phyloP scores from a whole-genome alignment of 2,888 invertebrate species.

The Ypsolopha scabrella region DNA sequence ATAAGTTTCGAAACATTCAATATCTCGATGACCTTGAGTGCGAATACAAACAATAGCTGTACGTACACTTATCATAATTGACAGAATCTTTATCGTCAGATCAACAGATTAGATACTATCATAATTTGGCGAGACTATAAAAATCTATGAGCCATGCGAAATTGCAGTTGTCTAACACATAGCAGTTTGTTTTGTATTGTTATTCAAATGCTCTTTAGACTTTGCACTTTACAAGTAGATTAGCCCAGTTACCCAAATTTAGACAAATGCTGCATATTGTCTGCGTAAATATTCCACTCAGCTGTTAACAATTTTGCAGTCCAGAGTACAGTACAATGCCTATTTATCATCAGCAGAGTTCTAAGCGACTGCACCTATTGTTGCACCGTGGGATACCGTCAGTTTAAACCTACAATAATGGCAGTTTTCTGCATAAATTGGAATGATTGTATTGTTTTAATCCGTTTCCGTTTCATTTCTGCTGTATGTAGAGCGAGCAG shows the following conservation, averaged over 20 bases:
- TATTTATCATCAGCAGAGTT: conserved; percentile 13
- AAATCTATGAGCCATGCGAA: neutral
- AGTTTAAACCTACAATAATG: conserved; percentile 34
- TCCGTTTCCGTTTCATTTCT: conserved; percentile 3
- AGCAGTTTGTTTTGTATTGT: neutral
- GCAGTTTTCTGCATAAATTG: conserved; percentile 38
- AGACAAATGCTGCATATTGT: neutral
- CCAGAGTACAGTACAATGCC: neutral
- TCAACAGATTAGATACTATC: neutral
- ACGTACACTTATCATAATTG: neutral
- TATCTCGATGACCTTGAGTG: neutral
- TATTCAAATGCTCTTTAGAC: neutral
- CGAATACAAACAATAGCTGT: neutral
- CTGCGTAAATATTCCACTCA: neutral
- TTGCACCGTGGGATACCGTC: conserved; percentile 25
- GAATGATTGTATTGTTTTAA: conserved; percentile 35
- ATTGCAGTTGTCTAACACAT: neutral
- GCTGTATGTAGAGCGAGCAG: conserved; percentile 6
- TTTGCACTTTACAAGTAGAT: neutral
- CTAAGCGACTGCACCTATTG: conserved; percentile 20
- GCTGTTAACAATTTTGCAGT: neutral
- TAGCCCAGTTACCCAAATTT: conserved; percentile 3
- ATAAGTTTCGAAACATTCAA: neutral
- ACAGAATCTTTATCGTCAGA: neutral
- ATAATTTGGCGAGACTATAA: neutral